phyloP scores from a whole-genome alignment of 2,888 invertebrate species.

The Gastracanthus pulcherrimus region DNA sequence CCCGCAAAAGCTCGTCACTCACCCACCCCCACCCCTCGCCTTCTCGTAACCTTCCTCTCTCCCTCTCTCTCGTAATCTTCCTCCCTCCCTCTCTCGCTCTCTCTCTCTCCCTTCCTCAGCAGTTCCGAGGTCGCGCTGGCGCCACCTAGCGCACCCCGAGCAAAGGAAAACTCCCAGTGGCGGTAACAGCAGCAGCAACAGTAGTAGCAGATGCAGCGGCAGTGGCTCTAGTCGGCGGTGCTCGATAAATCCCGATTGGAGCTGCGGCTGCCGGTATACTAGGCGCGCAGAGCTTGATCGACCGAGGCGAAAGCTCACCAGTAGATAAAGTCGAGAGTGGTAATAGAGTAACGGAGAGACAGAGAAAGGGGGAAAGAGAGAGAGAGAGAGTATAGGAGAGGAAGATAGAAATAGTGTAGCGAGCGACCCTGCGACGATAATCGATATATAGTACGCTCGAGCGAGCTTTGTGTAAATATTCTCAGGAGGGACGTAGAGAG shows the following conservation, averaged over 20 bases:
- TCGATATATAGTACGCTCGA: background rate
- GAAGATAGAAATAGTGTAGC: background rate
- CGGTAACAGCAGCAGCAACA: too few species aligned
- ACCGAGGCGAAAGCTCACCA: constrained; percentile 4
- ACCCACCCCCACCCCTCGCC: background rate
- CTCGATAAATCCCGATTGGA: background rate
- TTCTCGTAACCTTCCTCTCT: too few species aligned
- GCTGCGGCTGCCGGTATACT: too few species aligned
- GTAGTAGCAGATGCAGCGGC: too few species aligned
- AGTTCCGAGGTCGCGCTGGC: too few species aligned
- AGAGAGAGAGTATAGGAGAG: background rate
- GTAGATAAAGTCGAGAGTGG: constrained; percentile 11
- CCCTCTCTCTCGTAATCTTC: too few species aligned
- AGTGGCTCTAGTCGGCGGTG: background rate
- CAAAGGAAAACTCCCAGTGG: background rate
- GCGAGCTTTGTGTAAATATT: background rate
- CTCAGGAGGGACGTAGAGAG: too few species aligned
- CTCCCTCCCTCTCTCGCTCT: too few species aligned
- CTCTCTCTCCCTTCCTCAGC: too few species aligned
- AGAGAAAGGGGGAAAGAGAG: background rate
- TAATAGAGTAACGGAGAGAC: background rate
- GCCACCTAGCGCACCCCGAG: background rate
- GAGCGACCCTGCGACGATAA: background rate
- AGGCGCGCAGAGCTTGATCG: background rate
- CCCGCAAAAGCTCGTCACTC: background rate